phyloP scores from a whole-genome alignment of 2,888 invertebrate genomes.

The Aphodius sticticus region DNA sequence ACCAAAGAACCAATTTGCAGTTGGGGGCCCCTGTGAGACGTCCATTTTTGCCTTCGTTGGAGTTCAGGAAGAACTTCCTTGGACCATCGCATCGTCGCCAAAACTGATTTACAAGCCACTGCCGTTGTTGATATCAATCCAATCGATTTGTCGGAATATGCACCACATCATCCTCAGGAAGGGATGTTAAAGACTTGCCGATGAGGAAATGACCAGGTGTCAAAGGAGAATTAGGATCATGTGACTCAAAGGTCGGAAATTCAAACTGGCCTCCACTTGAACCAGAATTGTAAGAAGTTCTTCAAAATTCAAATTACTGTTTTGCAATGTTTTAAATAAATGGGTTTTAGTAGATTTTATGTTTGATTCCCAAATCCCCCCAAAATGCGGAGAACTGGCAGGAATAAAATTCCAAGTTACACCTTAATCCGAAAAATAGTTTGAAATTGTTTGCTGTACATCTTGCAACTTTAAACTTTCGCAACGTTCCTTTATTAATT shows the following conservation, averaged over 20 bases:
- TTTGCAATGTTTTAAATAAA: neutral
- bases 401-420: conserved; percentile 5
- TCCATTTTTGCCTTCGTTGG: neutral
- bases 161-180: neutral
- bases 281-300: neutral
- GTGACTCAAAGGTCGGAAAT: neutral
- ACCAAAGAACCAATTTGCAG: conserved; percentile 11
- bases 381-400: neutral
- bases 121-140: conserved; percentile 6
- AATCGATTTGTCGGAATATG: conserved; percentile 7
- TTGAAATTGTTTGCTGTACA: conserved; percentile 9
- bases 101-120: neutral
- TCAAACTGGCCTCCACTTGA: neutral
- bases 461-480: neutral
- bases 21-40: neutral
- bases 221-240: conserved; percentile 8
- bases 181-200: neutral
- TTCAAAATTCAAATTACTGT: too few relatives aligned
- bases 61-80: neutral
- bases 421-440: conserved; percentile 8
- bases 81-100: conserved; percentile 14
- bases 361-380: neutral
- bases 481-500: neutral
- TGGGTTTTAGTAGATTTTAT: neutral
- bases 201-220: conserved; percentile 11